A percentile compares a stretch with the other conserved stretches of the same genome.
These are phyloP conservation scores for Hydrochoerus hydrochaeris DNA, from an alignment of 2,113 vertebrate species.

Conservation along the genomic window DNA sequence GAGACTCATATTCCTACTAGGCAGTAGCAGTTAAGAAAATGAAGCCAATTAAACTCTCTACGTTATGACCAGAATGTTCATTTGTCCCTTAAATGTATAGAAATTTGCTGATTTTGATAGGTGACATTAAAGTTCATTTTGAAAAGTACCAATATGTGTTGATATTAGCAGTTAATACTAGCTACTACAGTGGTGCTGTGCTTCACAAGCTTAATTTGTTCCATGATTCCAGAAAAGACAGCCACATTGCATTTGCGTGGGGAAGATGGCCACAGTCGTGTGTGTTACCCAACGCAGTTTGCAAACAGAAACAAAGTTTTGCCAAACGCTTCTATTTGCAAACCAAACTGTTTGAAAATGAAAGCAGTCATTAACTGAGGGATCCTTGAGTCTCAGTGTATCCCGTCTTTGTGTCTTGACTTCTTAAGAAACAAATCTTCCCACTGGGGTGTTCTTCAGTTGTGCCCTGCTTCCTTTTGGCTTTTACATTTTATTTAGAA, in stretches of 20 bases:
- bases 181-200: neutral
- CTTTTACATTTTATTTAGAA: neutral
- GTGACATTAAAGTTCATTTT: neutral
- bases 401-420: neutral
- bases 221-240: neutral
- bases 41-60: neutral
- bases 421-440: neutral
- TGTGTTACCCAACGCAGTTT: neutral
- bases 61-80: neutral
- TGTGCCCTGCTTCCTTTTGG: neutral
- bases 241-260: neutral
- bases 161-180: neutral
- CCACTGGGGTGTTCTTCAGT: neutral
- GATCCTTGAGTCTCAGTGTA: neutral
- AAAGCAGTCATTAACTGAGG: neutral
- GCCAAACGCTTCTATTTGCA: neutral
- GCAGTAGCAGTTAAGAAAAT: neutral
- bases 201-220: neutral
- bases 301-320: neutral
- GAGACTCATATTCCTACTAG: neutral
- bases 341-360: neutral
- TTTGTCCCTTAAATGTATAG: neutral
- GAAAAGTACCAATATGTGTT: neutral
- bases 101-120: neutral
- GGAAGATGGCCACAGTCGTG: neutral